These are phyloP conservation scores for Lucinisca nassula DNA, from an alignment of 2,888 invertebrate species.

Conservation along the genomic window DNA sequence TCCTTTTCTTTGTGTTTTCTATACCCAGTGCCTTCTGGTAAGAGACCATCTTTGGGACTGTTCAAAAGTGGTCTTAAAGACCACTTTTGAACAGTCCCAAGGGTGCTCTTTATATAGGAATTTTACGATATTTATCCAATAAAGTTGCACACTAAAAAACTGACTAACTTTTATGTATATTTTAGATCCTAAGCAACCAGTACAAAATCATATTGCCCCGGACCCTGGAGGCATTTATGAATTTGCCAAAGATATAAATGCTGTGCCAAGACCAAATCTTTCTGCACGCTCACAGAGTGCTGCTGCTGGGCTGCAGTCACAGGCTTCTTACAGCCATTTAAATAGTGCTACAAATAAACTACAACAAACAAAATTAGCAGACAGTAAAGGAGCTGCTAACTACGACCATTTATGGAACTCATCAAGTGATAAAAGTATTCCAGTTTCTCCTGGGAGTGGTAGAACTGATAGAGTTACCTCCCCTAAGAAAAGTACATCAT, in stretches of 20 bases:
- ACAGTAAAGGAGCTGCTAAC: not conserved
- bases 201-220: conserved; percentile 5
- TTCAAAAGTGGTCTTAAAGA: too few species aligned
- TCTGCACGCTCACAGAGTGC: not conserved
- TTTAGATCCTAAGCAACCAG: not conserved
- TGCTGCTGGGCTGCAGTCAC: not conserved
- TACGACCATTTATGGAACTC: conserved; percentile 5
- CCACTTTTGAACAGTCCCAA: too few species aligned
- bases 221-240: conserved; percentile 54
- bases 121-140: too few species aligned
- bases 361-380: not conserved
- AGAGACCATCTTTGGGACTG: too few species aligned
- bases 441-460: not conserved
- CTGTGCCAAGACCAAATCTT: not conserved
- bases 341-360: conserved; percentile 7
- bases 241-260: conserved; percentile 52
- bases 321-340: not conserved
- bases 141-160: too few species aligned
- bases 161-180: too few species aligned
- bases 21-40: too few species aligned
- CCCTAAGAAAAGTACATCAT: not conserved
- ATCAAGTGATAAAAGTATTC: not conserved
- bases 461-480: not conserved
- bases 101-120: too few species aligned
- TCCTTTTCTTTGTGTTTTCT: too few species aligned